A percentile compares a stretch with the other conserved stretches of the same genome.
phyloP scores from a whole-genome alignment of 2,888 invertebrate genomes.

The Mythimna impura region DNA sequence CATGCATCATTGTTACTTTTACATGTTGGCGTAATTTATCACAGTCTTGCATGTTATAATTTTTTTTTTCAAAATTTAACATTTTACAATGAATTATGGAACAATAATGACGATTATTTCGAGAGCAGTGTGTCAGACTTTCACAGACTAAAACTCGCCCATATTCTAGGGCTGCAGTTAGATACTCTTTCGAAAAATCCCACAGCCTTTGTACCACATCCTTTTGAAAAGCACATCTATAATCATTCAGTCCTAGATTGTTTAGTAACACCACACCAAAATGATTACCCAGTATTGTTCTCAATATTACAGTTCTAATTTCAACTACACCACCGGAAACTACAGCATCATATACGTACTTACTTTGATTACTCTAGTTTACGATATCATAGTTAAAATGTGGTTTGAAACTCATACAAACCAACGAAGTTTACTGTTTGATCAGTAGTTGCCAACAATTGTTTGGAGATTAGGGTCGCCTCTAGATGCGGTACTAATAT shows the following conservation, averaged over 20 bases:
- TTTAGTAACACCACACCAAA: neutral
- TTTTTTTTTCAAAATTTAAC: too few species aligned
- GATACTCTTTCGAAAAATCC: too few species aligned
- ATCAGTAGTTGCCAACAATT: constrained; percentile 63
- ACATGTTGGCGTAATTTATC: too few species aligned
- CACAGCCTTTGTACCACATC: too few species aligned
- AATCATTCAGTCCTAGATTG: too few species aligned
- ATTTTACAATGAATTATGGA: too few species aligned
- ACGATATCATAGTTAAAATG: constrained; percentile 64
- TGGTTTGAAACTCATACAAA: constrained; percentile 61
- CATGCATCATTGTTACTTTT: too few species aligned
- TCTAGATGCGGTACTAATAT: constrained; percentile 33
- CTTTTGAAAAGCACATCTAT: neutral
- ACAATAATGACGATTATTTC: too few species aligned
- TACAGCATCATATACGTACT: neutral
- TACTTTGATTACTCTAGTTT: constrained; percentile 62
- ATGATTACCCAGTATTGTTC: constrained; percentile 5
- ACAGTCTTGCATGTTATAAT: too few species aligned
- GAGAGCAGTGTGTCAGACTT: too few species aligned
- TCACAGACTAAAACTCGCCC: too few species aligned
- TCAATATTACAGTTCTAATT: constrained; percentile 3
- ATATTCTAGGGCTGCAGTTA: too few species aligned
- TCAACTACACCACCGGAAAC: neutral
- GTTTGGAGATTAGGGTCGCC: constrained; percentile 62
- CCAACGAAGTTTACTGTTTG: constrained; percentile 66